phyloP scores from a whole-genome alignment of 2,797 vertebrate species.

The Phyllotis vaccarum region DNA sequence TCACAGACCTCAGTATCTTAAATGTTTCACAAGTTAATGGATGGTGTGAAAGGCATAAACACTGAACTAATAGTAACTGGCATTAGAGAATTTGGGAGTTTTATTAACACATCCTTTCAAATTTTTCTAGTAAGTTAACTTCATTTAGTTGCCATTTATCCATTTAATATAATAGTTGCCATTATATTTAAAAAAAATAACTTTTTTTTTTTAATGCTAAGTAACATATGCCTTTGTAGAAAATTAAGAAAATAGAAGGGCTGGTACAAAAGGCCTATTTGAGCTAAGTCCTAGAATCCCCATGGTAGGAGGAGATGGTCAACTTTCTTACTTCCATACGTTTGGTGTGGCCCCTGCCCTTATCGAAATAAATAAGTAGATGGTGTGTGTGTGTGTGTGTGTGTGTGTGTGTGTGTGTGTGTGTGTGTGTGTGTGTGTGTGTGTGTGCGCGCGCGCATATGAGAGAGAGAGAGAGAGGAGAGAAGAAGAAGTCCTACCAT shows the following conservation, averaged over 20 bases:
- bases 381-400: no score
- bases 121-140: background rate
- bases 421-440: no score
- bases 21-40: constrained; percentile 2
- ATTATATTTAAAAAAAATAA: constrained; percentile 41
- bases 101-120: constrained; percentile 32
- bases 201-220: constrained; percentile 35
- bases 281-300: background rate
- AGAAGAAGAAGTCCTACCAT: no score
- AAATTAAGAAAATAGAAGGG: constrained; percentile 29
- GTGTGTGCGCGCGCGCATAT: no score
- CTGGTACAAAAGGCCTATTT: background rate
- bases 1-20: constrained; percentile 10
- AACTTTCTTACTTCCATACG: background rate
- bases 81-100: constrained; percentile 27
- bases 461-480: background rate
- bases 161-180: no score
- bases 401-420: no score
- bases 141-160: constrained; percentile 40
- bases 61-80: constrained; percentile 32
- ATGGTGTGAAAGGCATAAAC: constrained; percentile 13
- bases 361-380: background rate
- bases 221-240: background rate
- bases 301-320: background rate
- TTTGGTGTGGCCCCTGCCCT: background rate